Conservation (phyloP, 2,797 vertebrate genomes). For the Chelmon rostratus region DNA sequence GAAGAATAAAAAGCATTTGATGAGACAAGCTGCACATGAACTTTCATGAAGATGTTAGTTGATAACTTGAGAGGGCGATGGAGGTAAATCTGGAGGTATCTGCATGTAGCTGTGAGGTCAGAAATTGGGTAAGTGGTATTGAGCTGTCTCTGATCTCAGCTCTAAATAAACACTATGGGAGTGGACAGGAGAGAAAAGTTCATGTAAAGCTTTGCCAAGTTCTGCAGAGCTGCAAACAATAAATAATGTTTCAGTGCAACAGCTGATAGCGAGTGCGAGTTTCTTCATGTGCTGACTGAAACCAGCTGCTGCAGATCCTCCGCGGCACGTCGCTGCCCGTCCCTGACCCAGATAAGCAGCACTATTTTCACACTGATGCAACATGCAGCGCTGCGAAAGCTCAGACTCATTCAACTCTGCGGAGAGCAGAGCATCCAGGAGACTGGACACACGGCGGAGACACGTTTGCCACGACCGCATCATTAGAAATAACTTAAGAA, state of each 20-base stretch:
- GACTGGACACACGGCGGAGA: not conserved
- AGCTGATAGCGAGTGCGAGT: slow-evolving; percentile 25
- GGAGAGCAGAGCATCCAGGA: not conserved
- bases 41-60: not conserved
- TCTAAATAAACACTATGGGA: not conserved
- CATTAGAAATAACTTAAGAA: not conserved
- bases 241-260: slow-evolving; percentile 29
- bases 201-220: slow-evolving; percentile 8
- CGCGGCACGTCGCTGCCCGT: slow-evolving; percentile 25
- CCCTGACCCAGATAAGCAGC: slow-evolving; percentile 42
- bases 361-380: slow-evolving; percentile 26
- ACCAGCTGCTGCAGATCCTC: slow-evolving; percentile 48
- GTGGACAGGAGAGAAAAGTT: not conserved
- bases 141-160: not conserved
- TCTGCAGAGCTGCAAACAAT: not conserved
- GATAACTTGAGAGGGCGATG: too few species aligned
- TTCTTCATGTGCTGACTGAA: slow-evolving; percentile 32
- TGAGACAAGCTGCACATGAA: too few species aligned
- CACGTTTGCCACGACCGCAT: not conserved
- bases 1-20: too few species aligned
- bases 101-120: not conserved
- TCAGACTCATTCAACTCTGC: slow-evolving; percentile 22
- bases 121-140: not conserved
- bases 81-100: not conserved
- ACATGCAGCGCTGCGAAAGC: slow-evolving; percentile 4